Conservation (phyloP, 30 jellyfish, hydroid and myxozoan species). For the Rhopilema esculentum region DNA sequence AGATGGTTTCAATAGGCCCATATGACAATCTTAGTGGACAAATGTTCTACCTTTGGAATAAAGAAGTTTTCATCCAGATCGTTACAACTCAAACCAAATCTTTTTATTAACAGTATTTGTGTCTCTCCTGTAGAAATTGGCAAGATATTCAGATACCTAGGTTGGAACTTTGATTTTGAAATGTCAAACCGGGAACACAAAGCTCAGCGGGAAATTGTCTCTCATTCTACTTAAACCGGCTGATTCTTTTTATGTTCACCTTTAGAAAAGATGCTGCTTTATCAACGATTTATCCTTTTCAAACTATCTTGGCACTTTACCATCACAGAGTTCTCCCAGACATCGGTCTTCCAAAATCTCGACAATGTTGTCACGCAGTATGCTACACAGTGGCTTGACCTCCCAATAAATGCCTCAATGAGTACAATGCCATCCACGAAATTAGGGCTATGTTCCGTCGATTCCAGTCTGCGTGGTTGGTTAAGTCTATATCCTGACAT, state of each 20-base stretch:
- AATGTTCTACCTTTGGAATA: background rate
- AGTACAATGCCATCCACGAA: no score
- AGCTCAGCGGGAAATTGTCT: background rate
- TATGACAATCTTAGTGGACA: background rate
- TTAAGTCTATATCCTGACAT: no score
- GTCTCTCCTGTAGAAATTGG: background rate
- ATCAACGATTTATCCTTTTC: background rate
- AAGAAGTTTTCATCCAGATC: background rate
- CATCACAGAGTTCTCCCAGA: background rate
- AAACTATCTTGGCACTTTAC: background rate
- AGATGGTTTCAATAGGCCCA: background rate
- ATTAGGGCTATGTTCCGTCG: no score
- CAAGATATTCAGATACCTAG: background rate
- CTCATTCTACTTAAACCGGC: no score
- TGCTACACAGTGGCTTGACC: background rate
- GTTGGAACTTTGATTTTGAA: background rate
- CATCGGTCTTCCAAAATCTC: background rate
- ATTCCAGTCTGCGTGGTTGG: no score
- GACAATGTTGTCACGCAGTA: background rate
- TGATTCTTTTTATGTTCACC: no score
- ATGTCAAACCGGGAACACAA: background rate
- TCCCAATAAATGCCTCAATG: no score
- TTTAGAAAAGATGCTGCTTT: background rate
- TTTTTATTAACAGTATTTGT: background rate
- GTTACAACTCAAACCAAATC: background rate